A percentile compares a stretch with the other conserved stretches of the same genome.
Conservation (phyloP, 2,113 vertebrate species). For the Lanius collurio region DNA sequence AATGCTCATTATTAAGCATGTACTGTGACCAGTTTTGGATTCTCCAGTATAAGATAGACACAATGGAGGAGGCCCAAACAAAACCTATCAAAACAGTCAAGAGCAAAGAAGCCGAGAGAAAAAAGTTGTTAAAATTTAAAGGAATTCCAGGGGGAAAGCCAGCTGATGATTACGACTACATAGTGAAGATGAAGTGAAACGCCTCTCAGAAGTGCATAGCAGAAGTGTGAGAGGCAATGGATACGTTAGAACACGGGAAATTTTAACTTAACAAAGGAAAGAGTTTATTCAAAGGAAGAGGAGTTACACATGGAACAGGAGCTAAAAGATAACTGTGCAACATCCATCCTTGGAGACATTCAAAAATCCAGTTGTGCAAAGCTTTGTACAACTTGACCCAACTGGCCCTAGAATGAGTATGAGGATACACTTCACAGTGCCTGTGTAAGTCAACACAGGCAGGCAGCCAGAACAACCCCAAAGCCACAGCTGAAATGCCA, state of each 20-base stretch:
- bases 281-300: background rate
- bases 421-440: fast-evolving
- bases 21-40: background rate
- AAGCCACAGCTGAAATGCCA: background rate
- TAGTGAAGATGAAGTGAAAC: background rate
- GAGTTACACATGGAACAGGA: background rate
- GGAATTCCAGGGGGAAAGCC: background rate
- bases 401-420: fast-evolving
- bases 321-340: background rate
- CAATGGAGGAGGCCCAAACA: background rate
- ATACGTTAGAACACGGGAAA: background rate
- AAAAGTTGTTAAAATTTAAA: background rate
- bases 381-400: background rate
- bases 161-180: fast-evolving
- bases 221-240: background rate
- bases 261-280: background rate
- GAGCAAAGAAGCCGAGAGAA: background rate
- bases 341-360: background rate
- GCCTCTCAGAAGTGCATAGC: background rate
- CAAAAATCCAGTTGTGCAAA: background rate
- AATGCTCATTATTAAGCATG: fast-evolving
- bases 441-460: fast-evolving
- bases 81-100: background rate
- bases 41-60: background rate
- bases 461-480: background rate